A percentile compares a stretch with the other conserved stretches of the same genome.
phyloP scores from a whole-genome alignment of 2,113 vertebrate genomes.

The Electrona antarctica region DNA sequence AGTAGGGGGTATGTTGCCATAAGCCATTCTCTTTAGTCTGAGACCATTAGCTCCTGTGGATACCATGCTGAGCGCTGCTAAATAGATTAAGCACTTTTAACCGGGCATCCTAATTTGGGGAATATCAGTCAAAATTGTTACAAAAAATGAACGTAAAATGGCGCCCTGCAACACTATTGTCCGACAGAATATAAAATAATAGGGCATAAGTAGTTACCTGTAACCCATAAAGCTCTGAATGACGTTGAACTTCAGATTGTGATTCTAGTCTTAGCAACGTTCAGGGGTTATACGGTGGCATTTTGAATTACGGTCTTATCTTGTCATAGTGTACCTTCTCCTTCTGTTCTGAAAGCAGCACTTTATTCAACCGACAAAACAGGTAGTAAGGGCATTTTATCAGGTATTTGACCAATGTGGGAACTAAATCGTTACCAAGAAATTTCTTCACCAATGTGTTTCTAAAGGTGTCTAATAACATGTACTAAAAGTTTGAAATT shows the following conservation, averaged over 20 bases:
- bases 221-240: constrained; percentile 52
- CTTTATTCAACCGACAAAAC: neutral
- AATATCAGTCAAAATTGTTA: too few relatives aligned
- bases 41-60: constrained; percentile 55
- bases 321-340: constrained; percentile 58
- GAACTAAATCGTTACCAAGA: too few relatives aligned
- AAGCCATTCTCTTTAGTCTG: constrained; percentile 60
- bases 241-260: constrained; percentile 54
- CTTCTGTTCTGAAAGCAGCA: constrained; percentile 28
- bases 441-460: too few relatives aligned
- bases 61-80: constrained; percentile 49
- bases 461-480: too few relatives aligned
- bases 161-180: too few relatives aligned
- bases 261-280: constrained; percentile 40
- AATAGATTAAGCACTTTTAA: too few relatives aligned
- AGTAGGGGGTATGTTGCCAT: constrained; percentile 47
- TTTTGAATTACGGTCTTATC: constrained; percentile 57
- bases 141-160: too few relatives aligned
- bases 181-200: too few relatives aligned
- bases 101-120: too few relatives aligned
- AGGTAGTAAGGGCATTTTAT: too few relatives aligned
- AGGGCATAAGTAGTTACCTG: constrained; percentile 21
- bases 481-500: too few relatives aligned
- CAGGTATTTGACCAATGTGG: too few relatives aligned
- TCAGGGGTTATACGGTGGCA: constrained; percentile 51